Evolutionary conservation across 2,113 vertebrate species (phyloP).

Genomic region (Cinclus cinclus): DNA sequence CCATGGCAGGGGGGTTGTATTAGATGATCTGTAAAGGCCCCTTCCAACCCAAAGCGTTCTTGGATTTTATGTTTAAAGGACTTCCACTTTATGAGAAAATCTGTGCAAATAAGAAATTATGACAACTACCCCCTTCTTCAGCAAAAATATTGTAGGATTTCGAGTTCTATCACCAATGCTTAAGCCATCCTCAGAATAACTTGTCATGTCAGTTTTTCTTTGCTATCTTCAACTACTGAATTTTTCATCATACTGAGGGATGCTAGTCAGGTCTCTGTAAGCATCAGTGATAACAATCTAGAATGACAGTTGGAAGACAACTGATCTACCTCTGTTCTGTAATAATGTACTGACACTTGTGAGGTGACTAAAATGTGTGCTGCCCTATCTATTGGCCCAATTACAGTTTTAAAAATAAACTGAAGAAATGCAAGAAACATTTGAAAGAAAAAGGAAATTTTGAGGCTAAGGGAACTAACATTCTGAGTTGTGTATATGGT

Average conservation of each 20-base stretch:
- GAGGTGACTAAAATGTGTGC: not conserved
- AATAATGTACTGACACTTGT: not conserved
- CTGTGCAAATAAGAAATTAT: not conserved
- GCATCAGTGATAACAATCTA: not conserved
- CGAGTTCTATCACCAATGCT: not conserved
- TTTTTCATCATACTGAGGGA: not conserved
- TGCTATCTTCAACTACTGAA: not conserved
- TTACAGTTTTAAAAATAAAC: not conserved
- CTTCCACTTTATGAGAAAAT: not conserved
- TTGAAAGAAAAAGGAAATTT: not conserved
- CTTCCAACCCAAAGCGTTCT: not conserved
- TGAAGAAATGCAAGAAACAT: not conserved
- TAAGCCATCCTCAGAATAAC: not conserved
- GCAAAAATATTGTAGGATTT: not conserved
- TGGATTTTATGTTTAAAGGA: not conserved
- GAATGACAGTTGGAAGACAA: accelerated
- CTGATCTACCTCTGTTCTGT: not conserved
- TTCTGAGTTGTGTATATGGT: not conserved
- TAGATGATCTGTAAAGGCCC: not conserved
- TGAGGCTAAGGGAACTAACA: not conserved
- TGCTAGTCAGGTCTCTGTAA: not conserved
- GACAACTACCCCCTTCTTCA: not conserved
- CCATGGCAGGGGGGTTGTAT: not conserved
- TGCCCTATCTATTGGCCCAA: accelerated
- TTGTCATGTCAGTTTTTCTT: not conserved